These are phyloP conservation scores for Silurus asotus DNA, from an alignment of 2,113 vertebrate species.

Conservation along the genomic window DNA sequence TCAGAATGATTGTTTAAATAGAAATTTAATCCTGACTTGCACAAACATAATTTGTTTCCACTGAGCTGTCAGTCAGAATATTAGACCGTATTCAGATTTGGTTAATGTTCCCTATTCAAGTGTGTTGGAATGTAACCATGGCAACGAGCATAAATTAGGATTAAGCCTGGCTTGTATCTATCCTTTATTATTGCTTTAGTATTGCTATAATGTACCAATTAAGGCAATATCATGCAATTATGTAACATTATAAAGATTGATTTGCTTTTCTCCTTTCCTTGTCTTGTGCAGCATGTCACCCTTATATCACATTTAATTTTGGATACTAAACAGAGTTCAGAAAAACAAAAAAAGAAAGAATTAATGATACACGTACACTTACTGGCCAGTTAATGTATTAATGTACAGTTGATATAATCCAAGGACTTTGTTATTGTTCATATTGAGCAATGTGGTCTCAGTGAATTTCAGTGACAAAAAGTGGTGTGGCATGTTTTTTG, in stretches of 20 bases:
- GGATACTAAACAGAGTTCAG: not conserved
- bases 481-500: not conserved
- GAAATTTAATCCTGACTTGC: not conserved
- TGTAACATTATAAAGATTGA: constrained; percentile 1
- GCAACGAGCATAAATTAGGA: not conserved
- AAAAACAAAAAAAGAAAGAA: not conserved
- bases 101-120: not conserved
- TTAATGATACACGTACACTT: not conserved
- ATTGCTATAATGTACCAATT: not conserved
- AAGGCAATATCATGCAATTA: not conserved
- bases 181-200: not conserved
- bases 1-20: not conserved
- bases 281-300: not conserved
- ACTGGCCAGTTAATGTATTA: not conserved
- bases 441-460: too few relatives aligned
- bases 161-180: not conserved
- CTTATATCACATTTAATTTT: not conserved
- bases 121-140: not conserved
- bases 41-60: not conserved
- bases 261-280: not conserved
- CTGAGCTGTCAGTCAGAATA: constrained; percentile 1
- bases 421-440: not conserved
- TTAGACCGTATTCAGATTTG: not conserved
- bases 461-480: not conserved
- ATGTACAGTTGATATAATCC: not conserved